Percentiles rank a stretch among this genome's conserved stretches.
phyloP scores from a whole-genome alignment of 1,140 invertebrate genomes.

The Drepana arcuata region DNA sequence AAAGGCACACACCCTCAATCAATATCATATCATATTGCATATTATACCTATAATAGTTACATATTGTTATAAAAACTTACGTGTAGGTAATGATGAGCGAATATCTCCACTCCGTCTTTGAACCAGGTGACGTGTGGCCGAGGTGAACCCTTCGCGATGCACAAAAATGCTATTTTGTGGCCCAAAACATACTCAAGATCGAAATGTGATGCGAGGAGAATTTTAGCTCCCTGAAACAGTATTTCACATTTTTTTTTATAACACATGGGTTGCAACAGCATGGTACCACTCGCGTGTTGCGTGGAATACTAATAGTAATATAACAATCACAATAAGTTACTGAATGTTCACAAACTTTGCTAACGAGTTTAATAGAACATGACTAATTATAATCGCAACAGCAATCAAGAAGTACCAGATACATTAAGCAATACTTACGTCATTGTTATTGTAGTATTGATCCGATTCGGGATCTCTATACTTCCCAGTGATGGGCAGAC shows the following conservation, averaged over 20 bases:
- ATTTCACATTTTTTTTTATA: too few species aligned
- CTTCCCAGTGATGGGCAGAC: conserved; percentile 88
- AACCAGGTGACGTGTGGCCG: conserved; percentile 93
- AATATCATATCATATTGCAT: too few species aligned
- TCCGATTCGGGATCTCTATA: conserved; percentile 89
- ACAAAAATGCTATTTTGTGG: conserved; percentile 93
- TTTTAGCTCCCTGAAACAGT: conserved; percentile 86
- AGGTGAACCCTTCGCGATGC: conserved; percentile 88
- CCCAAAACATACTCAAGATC: conserved; percentile 94
- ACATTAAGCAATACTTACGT: too few species aligned
- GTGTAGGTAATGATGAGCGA: conserved; percentile 89
- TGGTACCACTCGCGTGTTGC: too few species aligned
- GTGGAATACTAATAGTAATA: too few species aligned
- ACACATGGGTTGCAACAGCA: too few species aligned
- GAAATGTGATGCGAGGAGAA: conserved; percentile 91
- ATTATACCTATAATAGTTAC: not conserved
- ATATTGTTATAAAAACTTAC: conserved; percentile 72
- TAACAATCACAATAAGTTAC: too few species aligned
- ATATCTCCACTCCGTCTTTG: conserved; percentile 92
- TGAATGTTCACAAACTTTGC: too few species aligned
- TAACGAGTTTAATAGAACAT: too few species aligned
- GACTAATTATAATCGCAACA: too few species aligned
- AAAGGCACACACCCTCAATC: too few species aligned
- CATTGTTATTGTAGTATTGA: conserved; percentile 90
- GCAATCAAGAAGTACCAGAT: too few species aligned